Evolutionary conservation across 2,797 vertebrate species (phyloP), one percentile per base, ranked within the genome.

Genomic region (Microhierax caerulescens): DNA sequence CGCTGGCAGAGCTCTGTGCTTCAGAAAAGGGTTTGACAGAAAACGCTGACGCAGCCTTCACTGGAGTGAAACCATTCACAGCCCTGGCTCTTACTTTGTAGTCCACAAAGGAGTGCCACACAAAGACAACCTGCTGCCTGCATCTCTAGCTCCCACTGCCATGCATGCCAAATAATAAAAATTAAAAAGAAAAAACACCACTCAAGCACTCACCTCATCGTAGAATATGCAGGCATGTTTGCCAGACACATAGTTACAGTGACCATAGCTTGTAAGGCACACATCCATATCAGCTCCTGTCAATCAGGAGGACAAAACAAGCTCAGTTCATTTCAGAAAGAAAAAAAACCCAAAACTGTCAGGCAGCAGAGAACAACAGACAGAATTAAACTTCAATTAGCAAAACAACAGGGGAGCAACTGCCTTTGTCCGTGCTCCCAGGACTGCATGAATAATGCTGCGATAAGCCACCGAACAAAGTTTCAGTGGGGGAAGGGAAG

Each of bases 161-260:
- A 12, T 25, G 91, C 91, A 75, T 15, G 74, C 61, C 72, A 75
- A 93, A 34, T 51, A 36, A 67, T 18, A 72, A 85, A 22, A 78
- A 41, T 16, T 3, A 8, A 64, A 64, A 20, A 59, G 50, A 36
- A 32, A 22, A 37, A 34, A n/a, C 6, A n/a, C 11, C 21, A 41
- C 47, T 81, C 65, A 36, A 50, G 39, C 80, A 95, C 98, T 98
- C 95, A 99, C 99, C 99, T 99, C 99, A 83, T 99, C 99, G 8
- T 99, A 99, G 98, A 99, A 99, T 98, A 99, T 99, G 97, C 99
- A 99, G 96, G 99, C 99, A 6, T 99, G 99, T 93, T 99, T 99
- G 95, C 99, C 99, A 30, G 99, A 99, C 97, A 99, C 98, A 39
- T 99, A 99, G 98, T 99, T 99, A 98, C 99, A 99, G 98, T 99